These are phyloP conservation scores for Aurelia sp. DNA, from an alignment of 30 jellyfish, hydroid and myxozoan genomes.

Conservation along the genomic window DNA sequence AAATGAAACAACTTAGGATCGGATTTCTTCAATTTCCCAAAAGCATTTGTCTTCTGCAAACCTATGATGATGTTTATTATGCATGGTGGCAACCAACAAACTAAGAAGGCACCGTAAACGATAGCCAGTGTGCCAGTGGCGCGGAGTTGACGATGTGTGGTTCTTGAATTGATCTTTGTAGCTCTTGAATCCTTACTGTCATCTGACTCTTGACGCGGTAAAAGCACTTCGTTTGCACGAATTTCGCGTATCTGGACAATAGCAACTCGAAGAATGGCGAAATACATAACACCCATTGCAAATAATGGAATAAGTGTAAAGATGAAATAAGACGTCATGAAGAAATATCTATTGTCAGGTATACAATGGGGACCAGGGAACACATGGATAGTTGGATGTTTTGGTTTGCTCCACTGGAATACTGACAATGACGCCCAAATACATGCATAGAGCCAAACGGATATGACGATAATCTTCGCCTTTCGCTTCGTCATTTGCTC, in stretches of 20 bases:
- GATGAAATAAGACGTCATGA: slow-evolving; percentile 37
- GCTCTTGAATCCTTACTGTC: not conserved
- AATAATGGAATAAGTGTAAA: slow-evolving; percentile 48
- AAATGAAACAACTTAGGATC: slow-evolving; percentile 45
- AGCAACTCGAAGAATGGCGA: slow-evolving; percentile 54
- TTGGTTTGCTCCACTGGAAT: slow-evolving; percentile 43
- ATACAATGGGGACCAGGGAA: slow-evolving; percentile 29
- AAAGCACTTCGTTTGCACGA: slow-evolving; percentile 12
- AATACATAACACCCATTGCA: slow-evolving; percentile 61
- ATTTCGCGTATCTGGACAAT: slow-evolving; percentile 62
- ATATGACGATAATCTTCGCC: slow-evolving; percentile 29
- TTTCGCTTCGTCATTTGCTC: slow-evolving; percentile 26
- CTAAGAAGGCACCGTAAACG: slow-evolving; percentile 69
- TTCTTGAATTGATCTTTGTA: slow-evolving; percentile 9
- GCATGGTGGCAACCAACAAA: slow-evolving; percentile 77
- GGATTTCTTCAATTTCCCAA: not conserved
- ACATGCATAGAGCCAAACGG: slow-evolving; percentile 53
- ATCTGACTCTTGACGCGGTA: slow-evolving; percentile 1
- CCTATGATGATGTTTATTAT: slow-evolving; percentile 35
- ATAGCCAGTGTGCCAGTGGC: slow-evolving; percentile 73
- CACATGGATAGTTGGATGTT: slow-evolving; percentile 5
- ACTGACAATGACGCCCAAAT: slow-evolving; percentile 29
- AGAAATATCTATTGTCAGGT: slow-evolving; percentile 43
- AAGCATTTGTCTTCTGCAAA: not conserved
- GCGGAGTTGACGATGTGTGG: slow-evolving; percentile 60